Evolutionary conservation across 1,140 invertebrate species (phyloP).

Genomic region (Pemphigus obesinymphae): DNA sequence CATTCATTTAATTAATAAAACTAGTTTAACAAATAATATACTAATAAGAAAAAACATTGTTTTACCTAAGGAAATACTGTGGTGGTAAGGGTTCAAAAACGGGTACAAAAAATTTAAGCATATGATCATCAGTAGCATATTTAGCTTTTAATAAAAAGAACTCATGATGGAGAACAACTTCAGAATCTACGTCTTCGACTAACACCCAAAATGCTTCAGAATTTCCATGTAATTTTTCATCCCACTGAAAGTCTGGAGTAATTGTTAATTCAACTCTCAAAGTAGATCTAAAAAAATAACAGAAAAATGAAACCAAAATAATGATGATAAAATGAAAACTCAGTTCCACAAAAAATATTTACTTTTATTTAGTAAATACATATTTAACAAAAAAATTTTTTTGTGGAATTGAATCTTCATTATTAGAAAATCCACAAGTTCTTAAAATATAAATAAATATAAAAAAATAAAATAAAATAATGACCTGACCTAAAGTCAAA

Average conservation of each 20-base stretch:
- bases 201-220: conserved; percentile 99
- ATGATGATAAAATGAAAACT: no score
- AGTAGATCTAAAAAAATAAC: conserved; percentile 69
- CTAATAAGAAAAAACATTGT: background rate
- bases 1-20: background rate
- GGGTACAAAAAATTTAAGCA: conserved; percentile 97
- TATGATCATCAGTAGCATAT: conserved; percentile 90
- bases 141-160: conserved; percentile 95
- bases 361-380: no score
- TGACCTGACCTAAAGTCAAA: background rate
- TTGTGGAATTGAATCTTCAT: no score
- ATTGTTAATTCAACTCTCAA: conserved; percentile 93
- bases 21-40: background rate
- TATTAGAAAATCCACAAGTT: no score
- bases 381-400: no score
- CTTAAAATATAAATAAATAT: no score
- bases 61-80: conserved; percentile 86
- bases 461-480: no score
- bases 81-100: conserved; percentile 97
- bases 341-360: no score
- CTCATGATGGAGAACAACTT: conserved; percentile 94
- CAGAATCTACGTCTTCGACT: conserved; percentile 96
- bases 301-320: background rate
- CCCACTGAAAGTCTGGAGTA: conserved; percentile 99
- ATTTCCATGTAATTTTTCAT: conserved; percentile 91